These are phyloP conservation scores for Spizaetus ornatus DNA, from an alignment of 2,113 vertebrate genomes.

Conservation along the genomic window DNA sequence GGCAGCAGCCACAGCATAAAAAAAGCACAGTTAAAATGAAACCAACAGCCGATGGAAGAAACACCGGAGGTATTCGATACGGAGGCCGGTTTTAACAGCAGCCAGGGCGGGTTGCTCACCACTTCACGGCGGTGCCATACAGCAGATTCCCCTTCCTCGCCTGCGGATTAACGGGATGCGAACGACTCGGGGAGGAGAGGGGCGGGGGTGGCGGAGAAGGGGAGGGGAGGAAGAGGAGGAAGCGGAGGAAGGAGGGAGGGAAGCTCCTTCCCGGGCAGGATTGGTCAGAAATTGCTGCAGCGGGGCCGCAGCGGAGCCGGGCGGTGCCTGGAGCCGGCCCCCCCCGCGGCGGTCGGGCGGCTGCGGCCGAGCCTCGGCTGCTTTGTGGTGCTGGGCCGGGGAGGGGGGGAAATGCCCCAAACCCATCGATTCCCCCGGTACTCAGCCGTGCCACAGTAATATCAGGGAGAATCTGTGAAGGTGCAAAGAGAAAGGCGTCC, in stretches of 20 bases:
- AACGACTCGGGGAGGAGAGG: not conserved
- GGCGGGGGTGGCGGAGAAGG: no score
- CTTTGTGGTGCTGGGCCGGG: no score
- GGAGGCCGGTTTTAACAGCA: not conserved
- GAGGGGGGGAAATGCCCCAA: no score
- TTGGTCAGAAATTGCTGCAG: slow-evolving; percentile 24
- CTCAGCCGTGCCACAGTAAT: accelerated
- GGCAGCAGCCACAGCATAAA: not conserved
- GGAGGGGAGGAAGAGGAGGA: no score
- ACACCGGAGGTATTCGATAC: accelerated
- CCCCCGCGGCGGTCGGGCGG: no score
- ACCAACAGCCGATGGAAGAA: accelerated
- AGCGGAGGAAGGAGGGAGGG: no score
- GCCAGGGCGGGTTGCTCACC: no score
- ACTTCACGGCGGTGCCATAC: accelerated
- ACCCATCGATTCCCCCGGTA: accelerated
- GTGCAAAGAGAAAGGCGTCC: accelerated
- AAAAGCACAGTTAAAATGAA: not conserved
- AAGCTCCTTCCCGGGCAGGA: not conserved
- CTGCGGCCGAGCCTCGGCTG: not conserved
- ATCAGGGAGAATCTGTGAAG: accelerated
- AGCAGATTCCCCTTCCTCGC: accelerated
- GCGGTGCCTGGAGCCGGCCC: no score
- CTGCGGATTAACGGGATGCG: not conserved
- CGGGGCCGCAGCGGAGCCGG: not conserved